phyloP scores from a whole-genome alignment of 2,113 vertebrate species.

The Murina feae region DNA sequence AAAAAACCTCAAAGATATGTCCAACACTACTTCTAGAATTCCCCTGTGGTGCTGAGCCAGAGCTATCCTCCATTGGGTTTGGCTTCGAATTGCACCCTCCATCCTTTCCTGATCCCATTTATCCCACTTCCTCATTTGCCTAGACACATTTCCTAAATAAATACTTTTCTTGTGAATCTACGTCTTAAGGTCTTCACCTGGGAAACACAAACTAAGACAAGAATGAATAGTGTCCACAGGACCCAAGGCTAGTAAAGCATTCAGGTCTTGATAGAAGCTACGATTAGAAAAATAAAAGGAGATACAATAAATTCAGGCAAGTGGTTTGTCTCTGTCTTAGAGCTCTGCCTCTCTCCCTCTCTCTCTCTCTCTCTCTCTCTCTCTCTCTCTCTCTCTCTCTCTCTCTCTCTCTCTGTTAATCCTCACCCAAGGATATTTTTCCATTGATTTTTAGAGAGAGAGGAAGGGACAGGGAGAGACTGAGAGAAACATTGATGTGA shows the following conservation, averaged over 20 bases:
- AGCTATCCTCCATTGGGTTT: background rate
- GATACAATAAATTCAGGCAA: background rate
- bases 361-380: background rate
- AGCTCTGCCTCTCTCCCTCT: background rate
- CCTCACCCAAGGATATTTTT: too few species aligned
- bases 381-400: background rate
- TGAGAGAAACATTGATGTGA: too few species aligned
- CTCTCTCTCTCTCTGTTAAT: too few species aligned
- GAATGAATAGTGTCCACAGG: background rate
- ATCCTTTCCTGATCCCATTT: background rate
- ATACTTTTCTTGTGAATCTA: background rate
- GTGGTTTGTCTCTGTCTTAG: background rate
- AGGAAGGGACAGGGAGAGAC: too few species aligned
- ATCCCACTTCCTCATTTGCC: background rate
- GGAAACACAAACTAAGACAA: background rate
- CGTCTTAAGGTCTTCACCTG: background rate
- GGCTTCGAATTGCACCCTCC: background rate
- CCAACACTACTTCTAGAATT: background rate
- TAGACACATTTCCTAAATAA: background rate
- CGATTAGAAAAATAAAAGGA: background rate
- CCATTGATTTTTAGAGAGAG: too few species aligned
- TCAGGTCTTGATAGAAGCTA: background rate
- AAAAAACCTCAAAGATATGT: background rate
- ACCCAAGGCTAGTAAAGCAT: background rate
- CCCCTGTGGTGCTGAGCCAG: background rate